Evolutionary conservation across 2,888 invertebrate genomes (phyloP).

Genomic region (Aleiodes leptofemur): DNA sequence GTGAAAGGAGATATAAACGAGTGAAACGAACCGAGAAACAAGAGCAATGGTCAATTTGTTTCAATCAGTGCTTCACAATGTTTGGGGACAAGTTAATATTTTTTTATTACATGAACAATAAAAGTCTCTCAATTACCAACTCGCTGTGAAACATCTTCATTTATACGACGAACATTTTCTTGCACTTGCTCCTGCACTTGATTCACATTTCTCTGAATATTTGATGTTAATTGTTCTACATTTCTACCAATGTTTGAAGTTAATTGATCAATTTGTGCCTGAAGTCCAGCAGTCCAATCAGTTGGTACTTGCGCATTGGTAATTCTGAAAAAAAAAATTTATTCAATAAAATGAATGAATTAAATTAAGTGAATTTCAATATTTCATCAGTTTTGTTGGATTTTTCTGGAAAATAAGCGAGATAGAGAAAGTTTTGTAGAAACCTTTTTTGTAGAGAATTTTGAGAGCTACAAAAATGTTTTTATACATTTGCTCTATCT

Average conservation of each 20-base stretch:
- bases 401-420: too few species aligned
- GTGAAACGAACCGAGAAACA: slow-evolving; percentile 7
- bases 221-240: slow-evolving; percentile 48
- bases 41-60: slow-evolving; percentile 6
- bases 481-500: background rate
- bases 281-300: slow-evolving; percentile 52
- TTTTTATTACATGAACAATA: slow-evolving; percentile 1
- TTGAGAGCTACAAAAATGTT: background rate
- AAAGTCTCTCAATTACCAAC: slow-evolving; percentile 44
- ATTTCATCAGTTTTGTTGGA: background rate
- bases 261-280: slow-evolving; percentile 47
- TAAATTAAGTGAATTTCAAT: background rate
- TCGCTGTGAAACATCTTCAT: slow-evolving; percentile 35
- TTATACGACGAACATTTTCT: slow-evolving; percentile 45
- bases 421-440: too few species aligned
- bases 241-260: slow-evolving; percentile 53
- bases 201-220: slow-evolving; percentile 55
- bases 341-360: background rate
- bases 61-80: slow-evolving; percentile 10
- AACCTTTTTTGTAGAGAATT: too few species aligned
- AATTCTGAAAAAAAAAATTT: slow-evolving; percentile 41
- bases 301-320: slow-evolving; percentile 39
- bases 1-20: slow-evolving; percentile 14
- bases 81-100: background rate
- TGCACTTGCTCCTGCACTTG: slow-evolving; percentile 53